Conservation (phyloP, 2,113 vertebrate species). For the Neotoma lepida region DNA sequence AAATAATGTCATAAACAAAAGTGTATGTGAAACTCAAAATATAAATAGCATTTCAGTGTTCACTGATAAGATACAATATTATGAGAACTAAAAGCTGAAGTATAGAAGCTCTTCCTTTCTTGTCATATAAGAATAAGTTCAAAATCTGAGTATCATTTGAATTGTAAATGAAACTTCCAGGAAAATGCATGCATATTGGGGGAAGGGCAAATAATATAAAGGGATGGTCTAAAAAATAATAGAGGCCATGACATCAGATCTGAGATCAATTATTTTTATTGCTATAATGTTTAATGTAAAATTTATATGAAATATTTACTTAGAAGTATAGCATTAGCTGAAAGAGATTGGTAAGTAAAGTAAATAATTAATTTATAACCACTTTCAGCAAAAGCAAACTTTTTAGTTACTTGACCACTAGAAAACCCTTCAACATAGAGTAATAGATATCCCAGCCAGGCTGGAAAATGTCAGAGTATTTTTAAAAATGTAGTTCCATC, state of each 20-base stretch:
- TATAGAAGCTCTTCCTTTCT: slow-evolving; percentile 4
- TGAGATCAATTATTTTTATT: slow-evolving; percentile 35
- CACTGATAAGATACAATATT: slow-evolving; percentile 47
- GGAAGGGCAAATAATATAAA: background rate
- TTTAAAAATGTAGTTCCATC: background rate
- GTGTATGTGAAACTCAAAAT: slow-evolving; percentile 7
- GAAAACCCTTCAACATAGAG: slow-evolving; percentile 16
- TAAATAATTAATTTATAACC: slow-evolving; percentile 50
- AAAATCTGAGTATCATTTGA: slow-evolving; percentile 56
- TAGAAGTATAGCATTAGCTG: slow-evolving; percentile 7
- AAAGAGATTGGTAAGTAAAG: background rate
- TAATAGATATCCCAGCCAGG: background rate
- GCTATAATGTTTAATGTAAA: slow-evolving; percentile 28
- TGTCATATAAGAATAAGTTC: background rate
- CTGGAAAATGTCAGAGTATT: background rate
- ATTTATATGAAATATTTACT: slow-evolving; percentile 60
- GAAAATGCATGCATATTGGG: background rate
- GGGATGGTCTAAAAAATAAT: slow-evolving; percentile 2
- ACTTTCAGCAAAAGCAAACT: slow-evolving; percentile 25
- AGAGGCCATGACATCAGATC: background rate
- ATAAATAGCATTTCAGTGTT: slow-evolving; percentile 47
- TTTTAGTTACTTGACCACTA: slow-evolving; percentile 3
- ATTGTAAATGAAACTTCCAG: slow-evolving; percentile 57
- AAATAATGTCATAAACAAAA: background rate
- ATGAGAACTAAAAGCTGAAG: slow-evolving; percentile 23